phyloP scores from a whole-genome alignment of 2,797 vertebrate genomes.

The Phylloscopus collybita region DNA sequence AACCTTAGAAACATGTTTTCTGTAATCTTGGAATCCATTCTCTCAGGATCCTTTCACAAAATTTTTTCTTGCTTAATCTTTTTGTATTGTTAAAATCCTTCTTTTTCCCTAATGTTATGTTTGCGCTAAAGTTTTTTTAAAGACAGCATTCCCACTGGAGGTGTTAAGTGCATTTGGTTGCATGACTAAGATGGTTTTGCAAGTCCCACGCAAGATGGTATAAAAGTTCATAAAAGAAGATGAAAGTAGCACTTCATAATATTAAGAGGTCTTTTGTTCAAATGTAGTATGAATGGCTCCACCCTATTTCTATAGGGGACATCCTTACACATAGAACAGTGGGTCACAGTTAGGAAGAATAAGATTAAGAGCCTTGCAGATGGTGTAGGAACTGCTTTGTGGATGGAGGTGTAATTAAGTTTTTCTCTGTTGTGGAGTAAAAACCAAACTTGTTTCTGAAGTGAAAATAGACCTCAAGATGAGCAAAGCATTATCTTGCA shows the following conservation, averaged over 20 bases:
- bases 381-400: background rate
- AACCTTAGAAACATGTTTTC: background rate
- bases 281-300: background rate
- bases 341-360: background rate
- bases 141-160: background rate
- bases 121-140: background rate
- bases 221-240: background rate
- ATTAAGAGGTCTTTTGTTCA: background rate
- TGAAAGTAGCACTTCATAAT: background rate
- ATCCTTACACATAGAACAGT: background rate
- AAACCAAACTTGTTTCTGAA: background rate
- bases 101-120: background rate
- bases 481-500: background rate
- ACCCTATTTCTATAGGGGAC: background rate
- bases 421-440: background rate
- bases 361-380: background rate
- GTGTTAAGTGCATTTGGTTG: background rate
- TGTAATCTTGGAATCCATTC: fast-evolving
- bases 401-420: background rate
- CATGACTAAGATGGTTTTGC: background rate
- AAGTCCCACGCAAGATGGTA: background rate
- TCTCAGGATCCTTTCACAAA: background rate
- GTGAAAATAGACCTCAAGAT: background rate
- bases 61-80: background rate
- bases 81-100: background rate